Base-by-base conservation (phyloP, 1,140 invertebrate species). In the Zaprionus tsacasi region DNA sequence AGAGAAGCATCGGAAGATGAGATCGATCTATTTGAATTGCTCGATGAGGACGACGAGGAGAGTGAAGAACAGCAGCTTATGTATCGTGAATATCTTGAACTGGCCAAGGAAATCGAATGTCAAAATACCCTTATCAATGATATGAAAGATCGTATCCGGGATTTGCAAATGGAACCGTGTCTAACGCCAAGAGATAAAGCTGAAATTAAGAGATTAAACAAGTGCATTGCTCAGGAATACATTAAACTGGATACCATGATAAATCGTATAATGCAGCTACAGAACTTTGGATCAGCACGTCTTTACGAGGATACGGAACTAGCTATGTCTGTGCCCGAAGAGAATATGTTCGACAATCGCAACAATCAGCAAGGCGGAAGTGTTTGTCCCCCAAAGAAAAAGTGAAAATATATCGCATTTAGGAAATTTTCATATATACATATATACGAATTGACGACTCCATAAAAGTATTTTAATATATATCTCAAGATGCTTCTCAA, bases 271-370 rank as follows among this genome's bases (percentile, higher is more conserved):
- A 12, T 75, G 1, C 70, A 70, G 7, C 40, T 87, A 21, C 83
- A 87, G 17, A 87, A 87, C 30, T 74, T 64, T 17, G 83, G 83
- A 6, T 83, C 83, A 0, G 52, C 63, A 1, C 40, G 83, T 5
- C 11, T 36, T 1, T 89, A 87, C 21, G 55, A 52, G 0, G 68
- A 70, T 6, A 7, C 89, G 0, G 81, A 80, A 35, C 15, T 88
- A 10, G 70, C 82, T 11, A 40, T 54, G 0, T 60, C 80, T 4
- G 61, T 58, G 0, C 30, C 35, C 0, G 77, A 80, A 35, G 57
- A 75, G 0, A 54, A 4, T 12, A 35, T 3, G 15, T 48, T 48
- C 15, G 0, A 25, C 1, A 76, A 7, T 57, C 27, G 36, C 4
- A 3, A 4, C 3, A 30, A 3, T 30, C 3, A 30, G 4, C 27